These are phyloP conservation scores for Oryctolagus cuniculus DNA, from an alignment of 2,113 vertebrate genomes.

Conservation along the genomic window mOryCun1.1 NC_091442.1:64399001-64399500, in stretches of 20 bases:
- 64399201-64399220: conserved; percentile 40
- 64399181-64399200: conserved; percentile 61
- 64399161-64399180: conserved; percentile 51
- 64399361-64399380: conserved; percentile 18
- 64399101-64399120: conserved; percentile 67
- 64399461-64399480: conserved; percentile 57
- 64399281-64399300: background rate
- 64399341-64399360: conserved; percentile 17
- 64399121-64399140: conserved; percentile 41
- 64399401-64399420: conserved; percentile 44
- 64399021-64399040: conserved; percentile 67
- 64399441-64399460: conserved; percentile 40
- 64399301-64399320: conserved; percentile 2
- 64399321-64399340: background rate
- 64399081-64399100: conserved; percentile 52
- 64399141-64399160: conserved; percentile 63
- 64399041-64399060: conserved; percentile 59
- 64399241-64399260: conserved; percentile 16
- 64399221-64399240: conserved; percentile 42
- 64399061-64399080: conserved; percentile 55
- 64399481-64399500: background rate
- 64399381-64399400: background rate
- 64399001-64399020: conserved; percentile 50
- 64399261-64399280: conserved; percentile 37
- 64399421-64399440: conserved; percentile 1